These are phyloP conservation scores for Drosophila insularis DNA, from an alignment of 1,140 invertebrate genomes.

Conservation along the genomic window DNA sequence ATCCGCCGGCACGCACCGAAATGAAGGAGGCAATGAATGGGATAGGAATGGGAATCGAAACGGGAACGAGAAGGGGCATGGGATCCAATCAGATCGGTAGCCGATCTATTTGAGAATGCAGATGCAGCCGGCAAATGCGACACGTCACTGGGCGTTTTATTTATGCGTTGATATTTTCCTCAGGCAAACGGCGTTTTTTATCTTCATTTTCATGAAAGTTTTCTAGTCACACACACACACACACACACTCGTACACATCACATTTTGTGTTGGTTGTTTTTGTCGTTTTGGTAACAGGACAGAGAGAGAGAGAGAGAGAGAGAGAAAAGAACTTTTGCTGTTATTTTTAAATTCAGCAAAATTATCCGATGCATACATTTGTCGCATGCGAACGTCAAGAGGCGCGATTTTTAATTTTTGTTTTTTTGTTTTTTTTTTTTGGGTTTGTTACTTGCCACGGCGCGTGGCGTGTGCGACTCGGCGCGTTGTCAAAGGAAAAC, in stretches of 20 bases:
- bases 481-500: conserved; percentile 80
- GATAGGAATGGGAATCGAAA: conserved; percentile 16
- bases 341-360: conserved; percentile 80
- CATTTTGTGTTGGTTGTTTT: conserved; percentile 36
- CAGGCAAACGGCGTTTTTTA: conserved; percentile 27
- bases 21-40: background rate
- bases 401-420: conserved; percentile 38
- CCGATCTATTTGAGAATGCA: conserved; percentile 39
- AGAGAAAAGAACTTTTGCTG: conserved; percentile 48
- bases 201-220: conserved; percentile 38
- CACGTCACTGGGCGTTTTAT: conserved; percentile 62
- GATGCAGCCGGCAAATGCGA: conserved; percentile 54
- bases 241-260: conserved; percentile 20
- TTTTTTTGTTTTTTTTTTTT: conserved; percentile 19
- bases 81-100: background rate
- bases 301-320: too few species aligned
- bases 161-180: conserved; percentile 69
- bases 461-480: conserved; percentile 64
- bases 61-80: too few species aligned
- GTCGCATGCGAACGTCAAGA: conserved; percentile 52
- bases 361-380: conserved; percentile 50
- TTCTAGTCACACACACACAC: background rate
- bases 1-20: conserved; percentile 66
- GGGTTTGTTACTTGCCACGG: conserved; percentile 19
- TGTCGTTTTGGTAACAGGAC: conserved; percentile 26